These are phyloP conservation scores for Pangasius macronema DNA, from an alignment of 2,797 vertebrate species.

Conservation along the genomic window DNA sequence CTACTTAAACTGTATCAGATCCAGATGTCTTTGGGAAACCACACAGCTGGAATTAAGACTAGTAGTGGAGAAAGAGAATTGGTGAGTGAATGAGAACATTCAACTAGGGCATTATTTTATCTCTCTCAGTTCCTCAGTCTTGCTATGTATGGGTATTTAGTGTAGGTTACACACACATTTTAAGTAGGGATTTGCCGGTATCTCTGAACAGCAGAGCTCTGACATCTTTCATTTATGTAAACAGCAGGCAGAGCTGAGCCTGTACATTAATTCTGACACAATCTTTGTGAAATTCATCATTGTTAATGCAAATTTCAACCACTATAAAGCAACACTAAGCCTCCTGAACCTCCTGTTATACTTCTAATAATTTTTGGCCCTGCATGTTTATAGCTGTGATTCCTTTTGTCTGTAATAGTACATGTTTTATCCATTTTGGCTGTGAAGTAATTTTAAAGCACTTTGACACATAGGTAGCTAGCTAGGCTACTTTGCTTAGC, in stretches of 20 bases:
- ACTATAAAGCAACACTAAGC: background rate
- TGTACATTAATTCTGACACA: background rate
- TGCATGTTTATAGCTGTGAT: background rate
- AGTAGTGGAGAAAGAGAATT: background rate
- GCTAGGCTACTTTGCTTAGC: background rate
- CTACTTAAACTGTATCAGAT: conserved; percentile 4
- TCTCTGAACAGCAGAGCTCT: background rate
- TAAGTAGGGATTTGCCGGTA: no score
- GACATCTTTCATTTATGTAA: background rate
- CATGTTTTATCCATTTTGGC: background rate
- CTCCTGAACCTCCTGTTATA: background rate
- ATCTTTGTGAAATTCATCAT: background rate
- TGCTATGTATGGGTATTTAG: background rate
- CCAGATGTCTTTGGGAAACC: conserved; percentile 30
- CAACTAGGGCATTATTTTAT: background rate
- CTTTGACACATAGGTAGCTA: background rate
- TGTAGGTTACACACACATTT: background rate
- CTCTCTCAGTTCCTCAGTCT: background rate
- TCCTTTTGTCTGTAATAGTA: background rate
- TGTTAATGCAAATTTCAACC: background rate
- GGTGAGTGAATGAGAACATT: background rate
- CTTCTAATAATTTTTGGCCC: background rate
- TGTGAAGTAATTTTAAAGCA: background rate
- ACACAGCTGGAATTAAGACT: conserved; percentile 26
- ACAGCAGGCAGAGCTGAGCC: background rate